Evolutionary conservation across 2,113 vertebrate genomes (phyloP).

Genomic region (Tragelaphus buxtoni): DNA sequence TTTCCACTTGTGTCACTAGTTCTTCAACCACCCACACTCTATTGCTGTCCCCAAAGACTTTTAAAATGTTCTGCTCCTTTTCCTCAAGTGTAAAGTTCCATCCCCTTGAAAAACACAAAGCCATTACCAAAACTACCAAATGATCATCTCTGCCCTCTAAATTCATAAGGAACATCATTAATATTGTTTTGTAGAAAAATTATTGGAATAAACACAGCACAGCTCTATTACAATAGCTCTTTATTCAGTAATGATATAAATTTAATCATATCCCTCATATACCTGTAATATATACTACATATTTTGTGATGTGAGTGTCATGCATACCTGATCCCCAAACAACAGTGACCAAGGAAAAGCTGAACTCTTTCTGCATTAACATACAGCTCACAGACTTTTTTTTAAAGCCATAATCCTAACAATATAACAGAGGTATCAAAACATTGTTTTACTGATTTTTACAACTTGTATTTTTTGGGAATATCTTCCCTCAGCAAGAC

Average conservation of each 20-base stretch:
- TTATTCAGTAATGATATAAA: neutral
- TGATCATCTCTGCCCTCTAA: neutral
- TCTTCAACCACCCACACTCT: neutral
- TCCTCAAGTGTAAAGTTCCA: neutral
- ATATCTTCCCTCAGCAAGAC: neutral
- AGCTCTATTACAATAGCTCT: neutral
- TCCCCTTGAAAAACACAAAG: neutral
- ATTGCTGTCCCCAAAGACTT: neutral
- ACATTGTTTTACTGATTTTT: neutral
- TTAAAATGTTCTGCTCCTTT: neutral
- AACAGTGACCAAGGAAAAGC: neutral
- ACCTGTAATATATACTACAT: neutral
- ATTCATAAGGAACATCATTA: neutral
- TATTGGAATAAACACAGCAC: neutral
- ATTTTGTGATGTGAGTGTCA: neutral
- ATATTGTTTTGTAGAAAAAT: neutral
- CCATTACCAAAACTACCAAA: neutral
- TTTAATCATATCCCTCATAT: neutral
- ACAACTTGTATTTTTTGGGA: neutral
- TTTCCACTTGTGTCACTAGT: neutral
- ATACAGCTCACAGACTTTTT: neutral
- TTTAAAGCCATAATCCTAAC: neutral
- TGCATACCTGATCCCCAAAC: neutral
- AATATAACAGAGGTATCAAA: neutral
- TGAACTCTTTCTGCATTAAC: neutral